A percentile compares a stretch with the other conserved stretches of the same genome.
Conservation (phyloP, 1,140 invertebrate species). For the Atta texana region DNA sequence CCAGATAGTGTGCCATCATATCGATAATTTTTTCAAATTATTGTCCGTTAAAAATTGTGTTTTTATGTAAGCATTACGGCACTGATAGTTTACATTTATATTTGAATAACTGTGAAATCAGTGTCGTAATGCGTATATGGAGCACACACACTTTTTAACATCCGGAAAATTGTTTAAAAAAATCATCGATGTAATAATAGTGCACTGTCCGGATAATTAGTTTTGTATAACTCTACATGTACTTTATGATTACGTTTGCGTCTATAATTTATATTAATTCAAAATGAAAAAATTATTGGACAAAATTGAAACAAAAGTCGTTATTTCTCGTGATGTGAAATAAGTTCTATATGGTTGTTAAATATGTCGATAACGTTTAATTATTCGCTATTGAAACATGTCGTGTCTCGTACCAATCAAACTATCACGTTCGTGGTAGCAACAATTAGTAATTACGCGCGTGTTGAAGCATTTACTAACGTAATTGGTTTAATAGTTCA, state of each 20-base stretch:
- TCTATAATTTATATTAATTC: not conserved
- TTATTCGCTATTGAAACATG: constrained; percentile 51
- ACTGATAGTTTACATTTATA: too few species aligned
- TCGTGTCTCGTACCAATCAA: constrained; percentile 34
- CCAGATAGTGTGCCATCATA: too few species aligned
- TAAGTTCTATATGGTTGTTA: constrained; percentile 11
- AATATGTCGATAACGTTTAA: constrained; percentile 45
- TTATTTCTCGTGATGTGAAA: not conserved
- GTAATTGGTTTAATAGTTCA: constrained; percentile 44
- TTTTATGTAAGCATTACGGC: too few species aligned
- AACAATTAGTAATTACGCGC: constrained; percentile 43
- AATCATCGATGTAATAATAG: too few species aligned
- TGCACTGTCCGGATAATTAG: too few species aligned
- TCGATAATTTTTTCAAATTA: too few species aligned
- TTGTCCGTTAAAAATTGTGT: too few species aligned
- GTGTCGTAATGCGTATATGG: too few species aligned
- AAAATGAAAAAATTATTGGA: not conserved
- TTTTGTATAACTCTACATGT: too few species aligned
- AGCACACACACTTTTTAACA: too few species aligned
- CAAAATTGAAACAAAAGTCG: not conserved
- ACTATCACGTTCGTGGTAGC: constrained; percentile 38
- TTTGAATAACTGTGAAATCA: too few species aligned
- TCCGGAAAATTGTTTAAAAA: too few species aligned
- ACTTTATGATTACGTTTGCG: not conserved
- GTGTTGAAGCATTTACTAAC: constrained; percentile 33